A percentile compares a stretch with the other conserved stretches of the same genome.
Evolutionary conservation across 2,797 vertebrate genomes (phyloP).

Genomic region (Triplophysa bombifrons): DNA sequence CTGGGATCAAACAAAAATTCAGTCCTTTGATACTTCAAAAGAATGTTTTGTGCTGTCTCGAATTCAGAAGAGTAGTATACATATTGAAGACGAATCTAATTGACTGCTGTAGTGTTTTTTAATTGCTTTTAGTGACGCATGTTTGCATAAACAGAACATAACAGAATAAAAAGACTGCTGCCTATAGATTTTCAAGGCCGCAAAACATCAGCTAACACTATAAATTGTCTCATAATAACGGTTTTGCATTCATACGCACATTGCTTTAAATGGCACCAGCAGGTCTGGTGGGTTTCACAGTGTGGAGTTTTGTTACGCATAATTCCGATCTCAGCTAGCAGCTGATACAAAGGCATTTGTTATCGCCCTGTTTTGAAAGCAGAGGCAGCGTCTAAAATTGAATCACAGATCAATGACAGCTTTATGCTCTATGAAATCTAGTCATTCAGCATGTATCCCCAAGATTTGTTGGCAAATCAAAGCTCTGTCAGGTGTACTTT

Average conservation of each 20-base stretch:
- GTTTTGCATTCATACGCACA: constrained; percentile 35
- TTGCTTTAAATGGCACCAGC: constrained; percentile 42
- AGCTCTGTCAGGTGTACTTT: constrained; percentile 52
- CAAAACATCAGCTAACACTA: constrained; percentile 8
- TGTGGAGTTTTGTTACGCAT: constrained; percentile 48
- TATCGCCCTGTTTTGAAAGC: constrained; percentile 65
- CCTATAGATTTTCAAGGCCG: neutral
- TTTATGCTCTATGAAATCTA: constrained; percentile 57
- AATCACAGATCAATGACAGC: constrained; percentile 66
- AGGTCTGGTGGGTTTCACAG: constrained; percentile 41
- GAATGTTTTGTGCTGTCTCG: neutral
- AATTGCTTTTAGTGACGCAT: too few relatives aligned
- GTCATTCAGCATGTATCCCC: constrained; percentile 52
- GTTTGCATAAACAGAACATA: too few relatives aligned
- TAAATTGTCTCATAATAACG: constrained; percentile 36
- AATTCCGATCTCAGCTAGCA: constrained; percentile 58
- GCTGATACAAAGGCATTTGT: constrained; percentile 57
- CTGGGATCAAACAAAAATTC: neutral
- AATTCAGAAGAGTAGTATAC: neutral
- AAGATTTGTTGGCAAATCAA: constrained; percentile 61
- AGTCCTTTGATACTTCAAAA: constrained; percentile 5
- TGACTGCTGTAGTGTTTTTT: neutral
- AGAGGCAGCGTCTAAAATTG: constrained; percentile 58
- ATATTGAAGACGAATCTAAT: neutral
- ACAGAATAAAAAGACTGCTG: neutral